A percentile compares a stretch with the other conserved stretches of the same genome.
Conservation (phyloP, 2,113 vertebrate genomes). For the Myrmecophaga tridactyla region DNA sequence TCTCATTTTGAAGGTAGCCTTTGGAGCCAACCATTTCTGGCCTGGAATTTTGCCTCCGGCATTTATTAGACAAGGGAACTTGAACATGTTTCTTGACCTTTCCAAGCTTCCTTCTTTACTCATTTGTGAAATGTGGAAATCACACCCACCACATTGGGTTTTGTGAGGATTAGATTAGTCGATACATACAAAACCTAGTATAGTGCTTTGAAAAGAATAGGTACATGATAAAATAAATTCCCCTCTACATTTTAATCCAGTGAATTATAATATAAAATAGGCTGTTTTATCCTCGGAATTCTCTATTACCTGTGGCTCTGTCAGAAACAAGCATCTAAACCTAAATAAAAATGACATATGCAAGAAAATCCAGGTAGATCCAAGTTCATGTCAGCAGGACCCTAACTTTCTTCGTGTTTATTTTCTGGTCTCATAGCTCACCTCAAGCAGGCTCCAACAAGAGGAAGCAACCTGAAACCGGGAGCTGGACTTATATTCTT, state of each 20-base stretch:
- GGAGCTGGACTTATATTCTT: background rate
- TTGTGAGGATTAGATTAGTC: background rate
- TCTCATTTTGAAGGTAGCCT: background rate
- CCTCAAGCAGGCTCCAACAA: background rate
- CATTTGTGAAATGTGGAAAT: background rate
- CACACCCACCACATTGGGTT: background rate
- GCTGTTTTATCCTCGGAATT: background rate
- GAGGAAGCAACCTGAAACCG: background rate
- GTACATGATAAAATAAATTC: background rate
- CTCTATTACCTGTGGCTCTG: background rate
- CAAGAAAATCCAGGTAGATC: background rate
- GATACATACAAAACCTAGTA: background rate
- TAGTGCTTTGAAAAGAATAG: background rate
- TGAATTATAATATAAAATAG: background rate
- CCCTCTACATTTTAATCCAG: background rate
- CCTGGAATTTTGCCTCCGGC: background rate
- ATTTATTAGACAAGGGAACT: background rate
- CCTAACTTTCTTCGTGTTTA: background rate
- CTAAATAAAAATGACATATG: background rate
- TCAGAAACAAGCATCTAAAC: background rate
- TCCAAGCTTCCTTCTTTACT: background rate
- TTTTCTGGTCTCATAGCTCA: background rate
- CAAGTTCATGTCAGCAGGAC: background rate
- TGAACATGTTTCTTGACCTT: background rate
- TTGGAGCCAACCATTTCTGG: background rate